phyloP scores from a whole-genome alignment of 1,140 invertebrate genomes.

The Lepidostoma basale region DNA sequence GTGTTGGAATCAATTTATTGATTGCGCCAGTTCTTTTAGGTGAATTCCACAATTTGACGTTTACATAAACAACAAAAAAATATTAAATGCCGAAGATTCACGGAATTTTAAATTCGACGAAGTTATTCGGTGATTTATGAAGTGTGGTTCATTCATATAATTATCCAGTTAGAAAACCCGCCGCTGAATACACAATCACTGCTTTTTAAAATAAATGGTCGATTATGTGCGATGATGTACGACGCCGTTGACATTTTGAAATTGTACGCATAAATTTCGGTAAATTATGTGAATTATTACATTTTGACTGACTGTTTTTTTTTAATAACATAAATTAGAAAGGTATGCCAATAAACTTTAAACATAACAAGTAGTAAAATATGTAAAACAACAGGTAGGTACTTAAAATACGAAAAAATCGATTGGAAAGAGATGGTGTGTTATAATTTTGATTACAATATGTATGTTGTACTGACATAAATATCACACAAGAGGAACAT shows the following conservation, averaged over 20 bases:
- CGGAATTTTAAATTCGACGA: not conserved
- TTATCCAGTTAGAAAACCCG: not conserved
- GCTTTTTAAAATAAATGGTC: slow-evolving; percentile 1
- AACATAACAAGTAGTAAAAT: not conserved
- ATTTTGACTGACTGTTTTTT: no score
- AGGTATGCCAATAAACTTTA: no score
- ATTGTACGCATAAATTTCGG: no score
- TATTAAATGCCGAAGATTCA: not conserved
- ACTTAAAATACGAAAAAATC: not conserved
- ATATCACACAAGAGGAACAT: slow-evolving; percentile 3
- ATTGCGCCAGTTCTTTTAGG: not conserved
- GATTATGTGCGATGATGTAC: not conserved
- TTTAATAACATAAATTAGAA: no score
- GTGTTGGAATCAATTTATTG: not conserved
- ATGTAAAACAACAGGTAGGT: not conserved
- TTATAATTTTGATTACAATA: no score
- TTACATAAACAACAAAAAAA: not conserved
- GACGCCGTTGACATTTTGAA: not conserved
- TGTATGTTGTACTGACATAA: not conserved
- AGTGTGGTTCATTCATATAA: not conserved
- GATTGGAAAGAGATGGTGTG: no score
- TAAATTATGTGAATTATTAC: no score
- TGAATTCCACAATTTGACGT: not conserved
- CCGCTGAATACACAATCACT: not conserved
- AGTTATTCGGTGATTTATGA: not conserved